Evolutionary conservation across 2,797 vertebrate genomes (phyloP), one percentile per base, ranked within the genome.

Genomic region (Selene dorsalis): DNA sequence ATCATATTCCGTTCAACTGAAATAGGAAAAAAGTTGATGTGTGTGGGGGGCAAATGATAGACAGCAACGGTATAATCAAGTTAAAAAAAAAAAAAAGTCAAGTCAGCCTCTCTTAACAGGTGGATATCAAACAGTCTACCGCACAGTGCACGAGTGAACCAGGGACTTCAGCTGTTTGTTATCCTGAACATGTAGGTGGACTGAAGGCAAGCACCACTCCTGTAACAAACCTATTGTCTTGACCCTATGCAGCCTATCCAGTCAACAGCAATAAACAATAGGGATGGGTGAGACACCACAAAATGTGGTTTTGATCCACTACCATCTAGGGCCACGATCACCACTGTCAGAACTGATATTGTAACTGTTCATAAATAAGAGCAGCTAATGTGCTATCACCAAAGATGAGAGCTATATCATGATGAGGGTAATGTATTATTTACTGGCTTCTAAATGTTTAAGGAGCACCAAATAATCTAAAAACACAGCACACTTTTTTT

Each of bases 1-100:
- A 95, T 95, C 69, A 69, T 0, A 47, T 75, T 10, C 1, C 18
- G 26, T 12, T 57, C 1, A 20, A 83, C 84, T 88, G 72, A 73
- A 79, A 79, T 11, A 18, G 50, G 30, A 61, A 75, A 79, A 83
- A 83, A 83, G 86, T 91, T 87, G 43, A 82, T 59, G 24, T 47
- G 65, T 53, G 48, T 41, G 66, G 39, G 28, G 66, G 39, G 28
- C 48, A 61, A 73, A 75, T 84, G 50, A 66, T 45, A 53, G 66
- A 82, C 41, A 62, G 16, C 43, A 55, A 69, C 26, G 32, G 11
- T 53, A 12, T n/a, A 28, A 24, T 39, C 24, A 32, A 8, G 16
- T 8, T 62, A 28, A 59, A 28, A 62, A 9, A 35, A 35, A 35
- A 35, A 7, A 18, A 53, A 48, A 52, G 38, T 57, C 12, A 35